Percentiles rank a stretch among this genome's conserved stretches.
Conservation (phyloP, 23 tunicate species). For the Ciona savignyi region DNA sequence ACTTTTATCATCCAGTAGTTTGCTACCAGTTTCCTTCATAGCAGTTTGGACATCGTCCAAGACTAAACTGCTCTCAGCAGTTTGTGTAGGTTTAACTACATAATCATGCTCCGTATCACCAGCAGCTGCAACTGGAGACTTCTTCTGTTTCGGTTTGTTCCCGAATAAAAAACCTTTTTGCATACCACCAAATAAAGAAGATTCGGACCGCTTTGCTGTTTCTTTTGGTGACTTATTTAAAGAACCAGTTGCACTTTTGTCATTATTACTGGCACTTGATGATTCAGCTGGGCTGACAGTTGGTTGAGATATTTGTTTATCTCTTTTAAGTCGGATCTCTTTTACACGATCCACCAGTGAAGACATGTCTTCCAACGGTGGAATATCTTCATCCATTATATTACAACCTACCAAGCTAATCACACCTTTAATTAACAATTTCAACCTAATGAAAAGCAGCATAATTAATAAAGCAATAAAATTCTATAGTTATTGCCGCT, state of each 20-base stretch:
- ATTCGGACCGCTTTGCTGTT: not conserved
- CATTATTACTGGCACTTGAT: not conserved
- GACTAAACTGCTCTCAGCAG: conserved; percentile 18
- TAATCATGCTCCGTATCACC: conserved; percentile 16
- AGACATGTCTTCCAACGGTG: conserved; percentile 78
- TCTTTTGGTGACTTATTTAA: not conserved
- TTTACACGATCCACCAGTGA: conserved; percentile 44
- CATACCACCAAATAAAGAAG: conserved; percentile 54
- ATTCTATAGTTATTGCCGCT: too few relatives aligned
- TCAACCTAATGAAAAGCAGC: too few relatives aligned
- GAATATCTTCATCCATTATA: conserved; percentile 41
- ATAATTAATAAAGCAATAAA: too few relatives aligned
- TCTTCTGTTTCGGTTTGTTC: conserved; percentile 2
- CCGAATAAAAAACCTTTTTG: conserved; percentile 79
- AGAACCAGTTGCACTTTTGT: not conserved
- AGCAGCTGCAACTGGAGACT: not conserved
- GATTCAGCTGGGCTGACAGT: not conserved
- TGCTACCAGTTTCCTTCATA: conserved; percentile 22
- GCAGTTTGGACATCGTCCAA: conserved; percentile 73
- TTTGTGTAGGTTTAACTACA: conserved; percentile 29
- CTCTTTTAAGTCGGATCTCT: conserved; percentile 20
- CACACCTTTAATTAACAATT: too few relatives aligned
- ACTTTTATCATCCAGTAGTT: conserved; percentile 4
- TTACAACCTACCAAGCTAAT: too few relatives aligned
- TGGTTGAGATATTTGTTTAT: not conserved